phyloP scores from a whole-genome alignment of 2,888 invertebrate genomes.

The Lasioglossum oenotherae region DNA sequence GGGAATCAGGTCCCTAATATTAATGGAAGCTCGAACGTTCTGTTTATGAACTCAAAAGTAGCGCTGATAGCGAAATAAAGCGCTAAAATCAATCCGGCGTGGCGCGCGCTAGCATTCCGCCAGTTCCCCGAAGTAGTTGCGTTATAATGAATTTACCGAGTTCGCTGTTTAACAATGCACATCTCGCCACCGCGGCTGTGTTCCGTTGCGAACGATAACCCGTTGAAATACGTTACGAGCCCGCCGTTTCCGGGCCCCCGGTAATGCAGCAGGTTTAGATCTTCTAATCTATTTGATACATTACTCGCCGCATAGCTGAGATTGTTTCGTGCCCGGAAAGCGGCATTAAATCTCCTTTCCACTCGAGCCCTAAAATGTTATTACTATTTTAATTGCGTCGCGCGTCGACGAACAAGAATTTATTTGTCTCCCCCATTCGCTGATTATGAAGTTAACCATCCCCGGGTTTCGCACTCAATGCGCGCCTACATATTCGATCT shows the following conservation, averaged over 20 bases:
- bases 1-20: neutral
- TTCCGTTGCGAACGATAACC: constrained; percentile 71
- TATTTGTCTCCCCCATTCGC: constrained; percentile 2
- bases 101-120: constrained; percentile 15
- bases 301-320: constrained; percentile 56
- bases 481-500: neutral
- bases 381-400: constrained; percentile 48
- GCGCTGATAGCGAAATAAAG: constrained; percentile 33
- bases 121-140: constrained; percentile 55
- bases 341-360: constrained; percentile 51
- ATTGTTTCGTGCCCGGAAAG: constrained; percentile 56
- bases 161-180: constrained; percentile 71
- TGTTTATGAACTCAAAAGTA: constrained; percentile 1
- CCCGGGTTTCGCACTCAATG: neutral
- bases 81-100: constrained; percentile 46
- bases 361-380: constrained; percentile 41
- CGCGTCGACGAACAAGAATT: constrained; percentile 11
- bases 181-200: constrained; percentile 66
- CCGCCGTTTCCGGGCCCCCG: constrained; percentile 61
- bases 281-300: constrained; percentile 72
- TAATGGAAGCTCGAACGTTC: neutral
- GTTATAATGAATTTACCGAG: constrained; percentile 71
- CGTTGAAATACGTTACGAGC: constrained; percentile 71
- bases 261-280: constrained; percentile 65
- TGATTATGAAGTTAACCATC: neutral